Percentiles rank a stretch among this genome's conserved stretches.
phyloP scores from a whole-genome alignment of 2,888 invertebrate genomes.

The Campoplex nolae region DNA sequence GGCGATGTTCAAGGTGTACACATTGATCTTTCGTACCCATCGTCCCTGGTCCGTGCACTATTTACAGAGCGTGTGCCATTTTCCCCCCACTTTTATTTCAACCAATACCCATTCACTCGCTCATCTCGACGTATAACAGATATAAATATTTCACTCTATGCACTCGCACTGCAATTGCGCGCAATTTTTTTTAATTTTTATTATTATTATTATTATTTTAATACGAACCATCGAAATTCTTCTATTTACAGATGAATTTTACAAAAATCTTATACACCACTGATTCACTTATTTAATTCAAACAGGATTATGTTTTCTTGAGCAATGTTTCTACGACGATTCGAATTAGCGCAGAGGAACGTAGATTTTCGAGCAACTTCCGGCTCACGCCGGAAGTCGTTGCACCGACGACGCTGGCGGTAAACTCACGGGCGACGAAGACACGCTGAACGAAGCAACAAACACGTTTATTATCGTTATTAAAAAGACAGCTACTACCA shows the following conservation, averaged over 20 bases:
- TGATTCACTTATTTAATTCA: background rate
- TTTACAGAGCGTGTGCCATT: slow-evolving; percentile 41
- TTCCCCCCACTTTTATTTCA: background rate
- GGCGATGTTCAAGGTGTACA: slow-evolving; percentile 51
- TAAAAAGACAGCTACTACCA: slow-evolving; percentile 88
- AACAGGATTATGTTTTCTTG: background rate
- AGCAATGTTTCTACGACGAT: background rate
- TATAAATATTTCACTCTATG: background rate
- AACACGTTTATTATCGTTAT: slow-evolving; percentile 90
- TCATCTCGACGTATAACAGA: background rate
- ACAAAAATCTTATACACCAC: background rate
- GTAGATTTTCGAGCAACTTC: background rate
- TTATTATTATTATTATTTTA: background rate
- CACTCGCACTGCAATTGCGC: background rate
- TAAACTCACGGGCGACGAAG: slow-evolving; percentile 53
- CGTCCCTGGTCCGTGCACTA: slow-evolving; percentile 40
- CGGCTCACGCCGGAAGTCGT: background rate
- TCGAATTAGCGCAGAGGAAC: background rate
- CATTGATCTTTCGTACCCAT: slow-evolving; percentile 40
- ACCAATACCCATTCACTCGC: background rate
- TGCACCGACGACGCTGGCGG: background rate
- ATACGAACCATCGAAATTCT: background rate
- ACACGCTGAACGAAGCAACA: slow-evolving; percentile 87
- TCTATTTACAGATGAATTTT: no score
- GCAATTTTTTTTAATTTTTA: background rate